Conservation (phyloP, 2,888 invertebrate species). For the Ormyrus nitidulus region DNA sequence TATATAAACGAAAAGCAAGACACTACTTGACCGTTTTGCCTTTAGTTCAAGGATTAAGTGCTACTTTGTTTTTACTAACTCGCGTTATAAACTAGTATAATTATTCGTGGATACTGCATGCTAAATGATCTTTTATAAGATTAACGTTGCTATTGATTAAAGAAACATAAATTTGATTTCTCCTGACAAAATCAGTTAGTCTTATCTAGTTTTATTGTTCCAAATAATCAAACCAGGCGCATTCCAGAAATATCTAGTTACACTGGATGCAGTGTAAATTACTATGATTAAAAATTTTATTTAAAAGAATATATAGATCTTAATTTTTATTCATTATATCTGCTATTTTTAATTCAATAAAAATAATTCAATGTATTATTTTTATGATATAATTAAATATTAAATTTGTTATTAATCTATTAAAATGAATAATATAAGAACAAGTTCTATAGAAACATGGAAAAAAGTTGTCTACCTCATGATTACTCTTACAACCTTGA, state of each 20-base stretch:
- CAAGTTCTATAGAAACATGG: too few relatives aligned
- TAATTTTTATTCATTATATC: too few relatives aligned
- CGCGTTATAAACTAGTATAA: not conserved
- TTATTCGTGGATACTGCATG: not conserved
- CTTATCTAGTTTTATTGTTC: constrained; percentile 33
- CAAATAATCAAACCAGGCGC: not conserved
- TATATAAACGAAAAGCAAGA: constrained; percentile 5
- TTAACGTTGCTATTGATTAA: constrained; percentile 16
- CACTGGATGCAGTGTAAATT: too few relatives aligned
- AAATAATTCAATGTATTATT: too few relatives aligned
- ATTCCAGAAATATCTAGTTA: constrained; percentile 23
- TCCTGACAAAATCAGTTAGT: constrained; percentile 16
- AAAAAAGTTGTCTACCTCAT: too few relatives aligned
- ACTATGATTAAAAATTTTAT: too few relatives aligned
- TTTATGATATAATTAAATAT: too few relatives aligned
- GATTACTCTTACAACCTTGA: too few relatives aligned
- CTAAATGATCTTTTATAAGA: constrained; percentile 12
- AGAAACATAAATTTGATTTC: constrained; percentile 15
- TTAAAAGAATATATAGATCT: too few relatives aligned
- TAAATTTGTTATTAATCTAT: too few relatives aligned
- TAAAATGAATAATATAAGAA: too few relatives aligned
- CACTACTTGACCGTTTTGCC: not conserved
- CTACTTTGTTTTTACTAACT: not conserved
- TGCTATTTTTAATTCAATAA: too few relatives aligned
- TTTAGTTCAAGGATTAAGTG: not conserved